Conservation (phyloP, 2,113 vertebrate genomes). For the Bombycilla garrulus region DNA sequence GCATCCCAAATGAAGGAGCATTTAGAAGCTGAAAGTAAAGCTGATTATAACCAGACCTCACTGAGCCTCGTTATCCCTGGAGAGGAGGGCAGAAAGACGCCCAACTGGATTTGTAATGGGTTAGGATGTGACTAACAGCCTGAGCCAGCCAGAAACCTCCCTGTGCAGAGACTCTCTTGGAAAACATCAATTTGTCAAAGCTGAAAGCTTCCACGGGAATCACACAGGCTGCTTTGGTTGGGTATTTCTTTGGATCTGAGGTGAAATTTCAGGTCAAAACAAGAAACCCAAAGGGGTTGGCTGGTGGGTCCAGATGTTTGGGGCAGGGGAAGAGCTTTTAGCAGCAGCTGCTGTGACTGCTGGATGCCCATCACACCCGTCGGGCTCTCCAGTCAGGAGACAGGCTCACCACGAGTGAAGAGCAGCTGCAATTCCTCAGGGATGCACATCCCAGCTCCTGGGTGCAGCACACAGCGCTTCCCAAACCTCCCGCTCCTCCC, state of each 20-base stretch:
- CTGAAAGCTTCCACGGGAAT: neutral
- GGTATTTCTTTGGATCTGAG: neutral
- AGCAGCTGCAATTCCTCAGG: neutral
- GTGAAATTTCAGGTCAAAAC: neutral
- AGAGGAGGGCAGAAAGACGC: neutral
- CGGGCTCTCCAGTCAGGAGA: neutral
- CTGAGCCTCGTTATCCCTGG: neutral
- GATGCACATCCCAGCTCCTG: neutral
- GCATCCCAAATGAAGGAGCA: neutral
- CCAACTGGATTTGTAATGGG: conserved; percentile 2
- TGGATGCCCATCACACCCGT: neutral
- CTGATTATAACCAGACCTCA: neutral
- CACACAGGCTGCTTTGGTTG: neutral
- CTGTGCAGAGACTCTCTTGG: neutral
- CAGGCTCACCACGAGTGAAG: rapidly evolving
- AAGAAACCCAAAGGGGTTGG: neutral
- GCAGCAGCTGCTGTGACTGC: neutral
- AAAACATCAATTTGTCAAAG: neutral
- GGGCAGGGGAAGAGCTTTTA: neutral
- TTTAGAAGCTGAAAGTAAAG: conserved; percentile 10
- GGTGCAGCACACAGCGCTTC: neutral
- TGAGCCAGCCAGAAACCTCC: neutral
- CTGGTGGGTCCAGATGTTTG: neutral
- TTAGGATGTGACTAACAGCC: conserved; percentile 10
- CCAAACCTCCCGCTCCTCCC: neutral